Evolutionary conservation across 2,113 vertebrate species (phyloP).

Genomic region (Zosterops pallidus): DNA sequence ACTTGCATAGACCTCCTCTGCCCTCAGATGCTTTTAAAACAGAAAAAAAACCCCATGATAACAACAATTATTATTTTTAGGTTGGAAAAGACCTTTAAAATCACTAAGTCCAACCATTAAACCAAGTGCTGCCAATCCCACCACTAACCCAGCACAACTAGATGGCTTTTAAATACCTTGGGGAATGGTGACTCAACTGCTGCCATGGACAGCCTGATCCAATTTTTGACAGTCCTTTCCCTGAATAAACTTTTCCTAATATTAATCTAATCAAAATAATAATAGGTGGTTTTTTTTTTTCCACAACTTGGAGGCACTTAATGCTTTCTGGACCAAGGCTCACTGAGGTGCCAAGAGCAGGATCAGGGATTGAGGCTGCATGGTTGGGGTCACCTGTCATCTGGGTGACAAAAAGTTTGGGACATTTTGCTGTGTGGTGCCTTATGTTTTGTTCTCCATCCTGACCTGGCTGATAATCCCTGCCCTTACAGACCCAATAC

Average conservation of each 20-base stretch:
- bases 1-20: neutral
- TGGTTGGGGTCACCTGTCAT: neutral
- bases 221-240: neutral
- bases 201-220: neutral
- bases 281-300: neutral
- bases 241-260: neutral
- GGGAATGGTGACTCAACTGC: neutral
- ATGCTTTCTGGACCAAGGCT: neutral
- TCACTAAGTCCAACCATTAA: neutral
- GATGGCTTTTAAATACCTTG: neutral
- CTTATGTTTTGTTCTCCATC: neutral
- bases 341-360: neutral
- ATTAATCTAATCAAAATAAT: neutral
- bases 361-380: neutral
- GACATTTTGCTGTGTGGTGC: neutral
- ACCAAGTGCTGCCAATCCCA: neutral
- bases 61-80: neutral
- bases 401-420: neutral
- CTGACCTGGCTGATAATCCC: neutral
- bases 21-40: neutral
- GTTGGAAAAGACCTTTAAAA: neutral
- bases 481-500: neutral
- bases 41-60: neutral
- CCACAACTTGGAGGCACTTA: neutral
- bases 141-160: neutral